These are phyloP conservation scores for Salvelinus fontinalis DNA, from an alignment of 2,113 vertebrate genomes.

Conservation along the genomic window DNA sequence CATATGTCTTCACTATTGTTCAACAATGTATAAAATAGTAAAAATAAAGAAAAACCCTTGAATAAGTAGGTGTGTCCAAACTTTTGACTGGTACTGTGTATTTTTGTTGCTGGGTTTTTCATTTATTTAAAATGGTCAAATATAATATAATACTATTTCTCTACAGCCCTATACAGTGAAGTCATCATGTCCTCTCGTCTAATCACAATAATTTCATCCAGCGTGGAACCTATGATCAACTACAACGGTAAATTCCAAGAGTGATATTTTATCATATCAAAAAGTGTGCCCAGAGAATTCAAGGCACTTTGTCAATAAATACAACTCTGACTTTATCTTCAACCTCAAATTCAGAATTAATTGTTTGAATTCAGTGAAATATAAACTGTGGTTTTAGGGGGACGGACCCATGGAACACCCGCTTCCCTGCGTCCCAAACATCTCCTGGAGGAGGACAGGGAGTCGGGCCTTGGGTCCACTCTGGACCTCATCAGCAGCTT, in stretches of 20 bases:
- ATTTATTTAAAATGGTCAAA: not conserved
- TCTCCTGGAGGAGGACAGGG: slow-evolving; percentile 69
- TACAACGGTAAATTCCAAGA: slow-evolving; percentile 48
- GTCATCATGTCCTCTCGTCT: slow-evolving; percentile 60
- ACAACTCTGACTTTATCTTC: too few species aligned
- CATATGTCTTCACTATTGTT: too few species aligned
- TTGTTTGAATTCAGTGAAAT: not conserved
- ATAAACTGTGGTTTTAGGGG: slow-evolving; percentile 35
- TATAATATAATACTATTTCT: not conserved
- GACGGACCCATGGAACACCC: slow-evolving; percentile 56
- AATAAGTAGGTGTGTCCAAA: too few species aligned
- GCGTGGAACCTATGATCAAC: slow-evolving; percentile 21
- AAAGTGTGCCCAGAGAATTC: not conserved
- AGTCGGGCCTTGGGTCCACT: slow-evolving; percentile 69
- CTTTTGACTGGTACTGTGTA: too few species aligned
- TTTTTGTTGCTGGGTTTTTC: too few species aligned
- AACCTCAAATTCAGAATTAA: too few species aligned
- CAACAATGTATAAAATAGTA: too few species aligned
- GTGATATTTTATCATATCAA: not conserved
- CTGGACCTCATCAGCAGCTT: slow-evolving; percentile 67
- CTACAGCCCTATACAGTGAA: slow-evolving; percentile 19
- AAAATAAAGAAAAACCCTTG: too few species aligned
- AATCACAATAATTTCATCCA: slow-evolving; percentile 54
- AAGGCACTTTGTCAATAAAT: not conserved
- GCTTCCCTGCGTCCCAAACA: slow-evolving; percentile 65